Conservation (phyloP, 2,797 vertebrate species). For the Phrynocephalus forsythii region DNA sequence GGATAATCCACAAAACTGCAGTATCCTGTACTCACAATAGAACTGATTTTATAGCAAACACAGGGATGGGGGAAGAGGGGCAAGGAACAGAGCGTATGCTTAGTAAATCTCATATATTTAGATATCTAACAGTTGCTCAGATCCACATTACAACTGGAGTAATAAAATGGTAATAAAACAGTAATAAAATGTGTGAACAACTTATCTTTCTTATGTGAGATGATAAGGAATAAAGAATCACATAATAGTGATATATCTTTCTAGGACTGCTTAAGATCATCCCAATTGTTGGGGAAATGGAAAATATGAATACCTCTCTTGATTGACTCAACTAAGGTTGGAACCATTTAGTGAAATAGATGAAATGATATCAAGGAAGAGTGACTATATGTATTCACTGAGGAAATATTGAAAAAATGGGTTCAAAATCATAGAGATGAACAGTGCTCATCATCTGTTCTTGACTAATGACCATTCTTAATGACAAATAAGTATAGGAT, state of each 20-base stretch:
- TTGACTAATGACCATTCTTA: no score
- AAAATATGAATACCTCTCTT: neutral
- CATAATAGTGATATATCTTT: neutral
- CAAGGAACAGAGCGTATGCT: neutral
- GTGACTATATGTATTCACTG: neutral
- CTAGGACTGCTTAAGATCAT: neutral
- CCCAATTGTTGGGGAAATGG: neutral
- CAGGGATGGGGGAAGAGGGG: neutral
- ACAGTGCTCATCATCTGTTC: neutral
- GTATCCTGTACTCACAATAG: neutral
- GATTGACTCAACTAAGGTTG: neutral
- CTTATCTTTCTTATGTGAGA: neutral
- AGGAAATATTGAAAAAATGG: neutral
- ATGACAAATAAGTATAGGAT: neutral
- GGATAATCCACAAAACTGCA: slow-evolving; percentile 5
- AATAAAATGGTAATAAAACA: neutral
- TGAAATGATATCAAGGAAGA: neutral
- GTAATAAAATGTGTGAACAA: neutral
- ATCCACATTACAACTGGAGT: neutral
- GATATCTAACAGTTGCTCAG: neutral
- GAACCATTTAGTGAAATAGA: neutral
- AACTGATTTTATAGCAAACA: neutral
- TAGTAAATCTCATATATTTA: neutral
- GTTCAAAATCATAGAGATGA: neutral
- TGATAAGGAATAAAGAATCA: neutral